Percentiles rank a stretch among this genome's conserved stretches.
Evolutionary conservation across 2,797 vertebrate genomes (phyloP).

Genomic region (Artibeus lituratus): DNA sequence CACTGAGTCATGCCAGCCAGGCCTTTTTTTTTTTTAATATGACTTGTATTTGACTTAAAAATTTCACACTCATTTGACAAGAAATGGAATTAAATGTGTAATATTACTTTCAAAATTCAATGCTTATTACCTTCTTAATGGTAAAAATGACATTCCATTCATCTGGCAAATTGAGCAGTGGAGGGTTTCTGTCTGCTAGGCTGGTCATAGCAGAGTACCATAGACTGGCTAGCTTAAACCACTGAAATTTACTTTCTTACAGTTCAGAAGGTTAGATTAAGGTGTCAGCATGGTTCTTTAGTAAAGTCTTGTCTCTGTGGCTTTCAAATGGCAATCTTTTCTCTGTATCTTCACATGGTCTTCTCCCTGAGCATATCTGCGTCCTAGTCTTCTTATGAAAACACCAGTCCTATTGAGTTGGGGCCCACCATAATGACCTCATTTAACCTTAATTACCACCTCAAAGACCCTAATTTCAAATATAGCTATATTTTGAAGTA

Average conservation of each 20-base stretch:
- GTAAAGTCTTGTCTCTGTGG: not conserved
- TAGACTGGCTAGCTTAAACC: not conserved
- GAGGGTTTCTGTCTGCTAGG: not conserved
- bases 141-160: not conserved
- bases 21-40: not conserved
- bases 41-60: not conserved
- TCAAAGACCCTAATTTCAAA: not conserved
- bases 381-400: not conserved
- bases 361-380: not conserved
- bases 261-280: not conserved
- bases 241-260: not conserved
- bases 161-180: not conserved
- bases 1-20: no score
- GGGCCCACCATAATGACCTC: not conserved
- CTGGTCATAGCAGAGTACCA: not conserved
- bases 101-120: not conserved
- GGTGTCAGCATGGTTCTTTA: not conserved
- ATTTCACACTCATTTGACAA: constrained; percentile 14
- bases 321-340: not conserved
- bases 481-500: not conserved
- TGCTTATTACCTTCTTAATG: not conserved
- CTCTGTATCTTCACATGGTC: not conserved
- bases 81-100: not conserved
- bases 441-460: not conserved
- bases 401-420: not conserved